These are phyloP conservation scores for Leptinotarsa lineolata DNA, from an alignment of 1,140 invertebrate genomes.

Conservation along the genomic window DNA sequence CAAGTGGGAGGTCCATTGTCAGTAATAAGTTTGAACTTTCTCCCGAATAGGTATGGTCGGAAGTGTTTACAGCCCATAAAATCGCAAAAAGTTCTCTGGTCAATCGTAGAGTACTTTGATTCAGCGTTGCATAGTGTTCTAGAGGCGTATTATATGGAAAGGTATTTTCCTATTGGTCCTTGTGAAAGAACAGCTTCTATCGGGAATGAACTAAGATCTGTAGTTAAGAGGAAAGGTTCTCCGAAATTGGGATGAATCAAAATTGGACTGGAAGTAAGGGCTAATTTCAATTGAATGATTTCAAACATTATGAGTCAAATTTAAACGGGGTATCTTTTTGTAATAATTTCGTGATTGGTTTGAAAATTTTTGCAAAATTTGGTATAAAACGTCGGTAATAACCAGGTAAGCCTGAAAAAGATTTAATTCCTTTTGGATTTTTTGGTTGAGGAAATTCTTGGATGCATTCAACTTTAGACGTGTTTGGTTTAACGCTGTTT, in stretches of 20 bases:
- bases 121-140: too few species aligned
- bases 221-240: conserved; percentile 52
- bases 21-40: conserved; percentile 38
- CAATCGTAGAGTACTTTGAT: conserved; percentile 24
- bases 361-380: conserved; percentile 29
- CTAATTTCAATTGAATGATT: conserved; percentile 4
- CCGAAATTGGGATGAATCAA: too few species aligned
- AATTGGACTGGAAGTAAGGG: too few species aligned
- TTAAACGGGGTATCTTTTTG: conserved; percentile 18
- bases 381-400: conserved; percentile 22
- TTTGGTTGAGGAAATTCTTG: too few species aligned
- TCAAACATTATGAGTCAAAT: background rate
- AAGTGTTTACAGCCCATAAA: conserved; percentile 43
- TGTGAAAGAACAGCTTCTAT: conserved; percentile 52
- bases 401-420: conserved; percentile 16
- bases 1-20: conserved; percentile 38
- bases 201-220: conserved; percentile 51
- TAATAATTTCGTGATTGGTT: conserved; percentile 21
- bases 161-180: too few species aligned
- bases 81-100: conserved; percentile 29
- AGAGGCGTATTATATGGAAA: too few species aligned
- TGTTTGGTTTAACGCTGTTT: too few species aligned
- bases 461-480: too few species aligned
- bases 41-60: conserved; percentile 40
- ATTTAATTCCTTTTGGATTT: conserved; percentile 26